Conservation (phyloP, 2,797 vertebrate genomes). For the Coregonus suidteri region DNA sequence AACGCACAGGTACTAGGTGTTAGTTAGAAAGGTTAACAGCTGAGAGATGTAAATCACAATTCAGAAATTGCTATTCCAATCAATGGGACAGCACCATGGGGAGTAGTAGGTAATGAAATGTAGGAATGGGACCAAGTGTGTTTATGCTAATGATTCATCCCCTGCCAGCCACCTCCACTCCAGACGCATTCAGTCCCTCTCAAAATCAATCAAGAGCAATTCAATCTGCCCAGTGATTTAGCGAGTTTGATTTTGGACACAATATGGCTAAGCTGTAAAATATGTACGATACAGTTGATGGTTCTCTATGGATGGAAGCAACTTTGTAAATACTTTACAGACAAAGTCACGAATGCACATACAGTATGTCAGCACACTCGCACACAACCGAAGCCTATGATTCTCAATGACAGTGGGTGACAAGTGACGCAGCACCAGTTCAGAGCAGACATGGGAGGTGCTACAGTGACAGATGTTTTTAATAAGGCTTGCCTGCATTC, state of each 20-base stretch:
- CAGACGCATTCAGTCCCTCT: constrained; percentile 9
- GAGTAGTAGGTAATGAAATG: constrained; percentile 21
- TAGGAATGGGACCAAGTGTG: constrained; percentile 15
- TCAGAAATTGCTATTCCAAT: constrained; percentile 23
- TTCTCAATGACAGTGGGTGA: not conserved
- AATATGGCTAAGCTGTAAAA: constrained; percentile 13
- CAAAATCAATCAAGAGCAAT: constrained; percentile 29
- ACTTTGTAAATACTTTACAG: not conserved
- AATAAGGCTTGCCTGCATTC: constrained; percentile 18
- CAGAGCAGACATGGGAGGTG: not conserved
- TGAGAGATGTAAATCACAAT: constrained; percentile 12
- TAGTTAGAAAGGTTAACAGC: not conserved
- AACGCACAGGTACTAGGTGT: not conserved
- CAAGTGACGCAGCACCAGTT: not conserved
- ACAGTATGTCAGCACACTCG: not conserved
- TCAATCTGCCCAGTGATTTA: constrained; percentile 34
- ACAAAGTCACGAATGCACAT: not conserved
- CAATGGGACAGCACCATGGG: constrained; percentile 15
- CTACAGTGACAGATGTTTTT: constrained; percentile 17
- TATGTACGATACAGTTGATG: constrained; percentile 12
- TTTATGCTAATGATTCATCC: constrained; percentile 26
- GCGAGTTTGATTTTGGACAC: constrained; percentile 28
- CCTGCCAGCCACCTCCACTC: constrained; percentile 3
- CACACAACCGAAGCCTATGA: not conserved
- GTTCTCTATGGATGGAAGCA: not conserved